phyloP scores from a whole-genome alignment of 37 sponge, comb jelly and placozoan species.

The Cliona cf. orientalis region DNA sequence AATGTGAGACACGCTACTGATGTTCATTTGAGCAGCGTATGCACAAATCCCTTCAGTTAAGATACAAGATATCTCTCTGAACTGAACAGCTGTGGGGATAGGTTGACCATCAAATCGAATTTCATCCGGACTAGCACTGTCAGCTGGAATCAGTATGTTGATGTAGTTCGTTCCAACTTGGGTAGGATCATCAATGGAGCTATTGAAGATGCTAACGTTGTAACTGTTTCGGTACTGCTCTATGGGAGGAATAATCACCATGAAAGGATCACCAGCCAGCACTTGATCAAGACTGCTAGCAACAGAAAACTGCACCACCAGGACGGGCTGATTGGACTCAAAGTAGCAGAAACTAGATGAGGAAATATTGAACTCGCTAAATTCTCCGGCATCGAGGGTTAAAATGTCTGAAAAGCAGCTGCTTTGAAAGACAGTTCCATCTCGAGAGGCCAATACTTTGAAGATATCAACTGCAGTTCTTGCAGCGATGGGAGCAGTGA shows the following conservation, averaged over 20 bases:
- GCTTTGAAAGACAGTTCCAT: slow-evolving; percentile 21
- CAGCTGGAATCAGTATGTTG: slow-evolving; percentile 30
- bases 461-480: slow-evolving; percentile 16
- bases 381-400: slow-evolving; percentile 4
- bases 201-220: not conserved
- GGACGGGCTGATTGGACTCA: slow-evolving; percentile 29
- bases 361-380: not conserved
- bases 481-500: slow-evolving; percentile 9
- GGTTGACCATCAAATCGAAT: slow-evolving; percentile 31
- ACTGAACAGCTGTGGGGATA: too few relatives aligned
- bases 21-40: too few relatives aligned
- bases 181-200: not conserved
- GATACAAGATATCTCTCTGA: too few relatives aligned
- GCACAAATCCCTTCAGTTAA: too few relatives aligned
- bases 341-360: slow-evolving; percentile 17
- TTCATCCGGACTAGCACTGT: not conserved
- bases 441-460: slow-evolving; percentile 35
- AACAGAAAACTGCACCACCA: slow-evolving; percentile 47
- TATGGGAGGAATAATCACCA: slow-evolving; percentile 55
- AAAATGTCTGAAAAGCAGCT: not conserved
- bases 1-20: not conserved
- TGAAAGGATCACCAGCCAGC: slow-evolving; percentile 35
- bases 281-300: slow-evolving; percentile 44
- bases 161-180: slow-evolving; percentile 6
- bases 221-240: slow-evolving; percentile 50